A percentile compares a stretch with the other conserved stretches of the same genome.
These are phyloP conservation scores for Gallinago media DNA, from an alignment of 2,113 vertebrate genomes.

Conservation along the genomic window DNA sequence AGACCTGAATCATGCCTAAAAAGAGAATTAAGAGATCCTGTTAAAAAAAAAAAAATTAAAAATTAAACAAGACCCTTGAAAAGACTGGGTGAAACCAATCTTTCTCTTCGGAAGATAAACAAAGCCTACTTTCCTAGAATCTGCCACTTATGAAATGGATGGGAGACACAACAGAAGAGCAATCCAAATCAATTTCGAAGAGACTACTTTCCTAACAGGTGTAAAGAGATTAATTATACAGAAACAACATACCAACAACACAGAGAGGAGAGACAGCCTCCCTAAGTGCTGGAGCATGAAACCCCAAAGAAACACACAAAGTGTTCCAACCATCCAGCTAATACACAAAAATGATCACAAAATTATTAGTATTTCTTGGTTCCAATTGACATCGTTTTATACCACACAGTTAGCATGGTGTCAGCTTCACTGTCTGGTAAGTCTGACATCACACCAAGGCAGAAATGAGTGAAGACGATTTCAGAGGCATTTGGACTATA, in stretches of 20 bases:
- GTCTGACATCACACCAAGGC: not conserved
- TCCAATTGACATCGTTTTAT: not conserved
- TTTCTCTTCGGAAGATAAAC: not conserved
- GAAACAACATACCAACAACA: not conserved
- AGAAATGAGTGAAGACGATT: not conserved
- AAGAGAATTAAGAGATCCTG: not conserved
- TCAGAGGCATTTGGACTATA: not conserved
- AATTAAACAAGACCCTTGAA: not conserved
- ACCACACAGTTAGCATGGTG: not conserved
- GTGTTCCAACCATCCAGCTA: not conserved
- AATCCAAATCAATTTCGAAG: not conserved
- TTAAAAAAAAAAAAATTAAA: not conserved
- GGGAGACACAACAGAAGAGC: not conserved
- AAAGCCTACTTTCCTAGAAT: not conserved
- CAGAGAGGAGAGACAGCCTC: not conserved
- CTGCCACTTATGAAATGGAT: not conserved
- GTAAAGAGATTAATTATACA: not conserved
- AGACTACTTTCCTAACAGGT: not conserved
- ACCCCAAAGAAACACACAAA: not conserved
- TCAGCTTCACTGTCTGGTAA: not conserved
- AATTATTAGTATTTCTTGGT: not conserved
- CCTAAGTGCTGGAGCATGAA: not conserved
- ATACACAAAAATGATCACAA: not conserved
- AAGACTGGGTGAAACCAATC: not conserved
- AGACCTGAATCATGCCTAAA: not conserved